Percentiles rank a stretch among this genome's conserved stretches.
phyloP scores from a whole-genome alignment of 2,113 vertebrate genomes.

The Oryzias melastigma region DNA sequence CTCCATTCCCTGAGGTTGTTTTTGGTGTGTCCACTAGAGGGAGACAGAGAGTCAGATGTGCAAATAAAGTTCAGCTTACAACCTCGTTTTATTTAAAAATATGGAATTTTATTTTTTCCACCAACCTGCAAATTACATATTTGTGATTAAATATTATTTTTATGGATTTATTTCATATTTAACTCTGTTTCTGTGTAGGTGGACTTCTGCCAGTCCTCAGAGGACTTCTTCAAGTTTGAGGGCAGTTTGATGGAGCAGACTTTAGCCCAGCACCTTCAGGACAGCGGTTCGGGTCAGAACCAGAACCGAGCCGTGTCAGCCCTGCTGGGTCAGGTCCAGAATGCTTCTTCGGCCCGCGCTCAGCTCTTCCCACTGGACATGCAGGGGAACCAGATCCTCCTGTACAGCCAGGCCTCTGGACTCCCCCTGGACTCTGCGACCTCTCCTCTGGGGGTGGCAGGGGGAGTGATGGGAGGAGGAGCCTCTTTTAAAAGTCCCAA shows the following conservation, averaged over 20 bases:
- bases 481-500: constrained; percentile 57
- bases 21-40: neutral
- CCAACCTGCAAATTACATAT: fast-evolving
- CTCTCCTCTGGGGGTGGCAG: constrained; percentile 53
- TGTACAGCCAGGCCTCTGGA: constrained; percentile 70
- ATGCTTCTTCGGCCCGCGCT: constrained; percentile 69
- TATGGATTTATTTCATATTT: neutral
- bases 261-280: constrained; percentile 69
- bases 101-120: too few relatives aligned
- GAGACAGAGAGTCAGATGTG: neutral
- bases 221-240: constrained; percentile 83
- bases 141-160: neutral
- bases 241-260: constrained; percentile 76
- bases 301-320: constrained; percentile 61
- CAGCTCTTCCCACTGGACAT: constrained; percentile 87
- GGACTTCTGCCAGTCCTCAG: constrained; percentile 84
- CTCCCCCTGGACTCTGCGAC: constrained; percentile 39
- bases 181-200: constrained; percentile 50
- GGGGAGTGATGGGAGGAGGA: constrained; percentile 54
- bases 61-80: too few relatives aligned
- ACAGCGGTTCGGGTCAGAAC: constrained; percentile 43
- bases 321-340: constrained; percentile 72
- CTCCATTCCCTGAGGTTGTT: neutral
- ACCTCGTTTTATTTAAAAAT: too few relatives aligned
- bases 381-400: constrained; percentile 85